These are phyloP conservation scores for Gasterosteus aculeatus DNA, from an alignment of 2,113 vertebrate genomes.

Conservation along the genomic window DNA sequence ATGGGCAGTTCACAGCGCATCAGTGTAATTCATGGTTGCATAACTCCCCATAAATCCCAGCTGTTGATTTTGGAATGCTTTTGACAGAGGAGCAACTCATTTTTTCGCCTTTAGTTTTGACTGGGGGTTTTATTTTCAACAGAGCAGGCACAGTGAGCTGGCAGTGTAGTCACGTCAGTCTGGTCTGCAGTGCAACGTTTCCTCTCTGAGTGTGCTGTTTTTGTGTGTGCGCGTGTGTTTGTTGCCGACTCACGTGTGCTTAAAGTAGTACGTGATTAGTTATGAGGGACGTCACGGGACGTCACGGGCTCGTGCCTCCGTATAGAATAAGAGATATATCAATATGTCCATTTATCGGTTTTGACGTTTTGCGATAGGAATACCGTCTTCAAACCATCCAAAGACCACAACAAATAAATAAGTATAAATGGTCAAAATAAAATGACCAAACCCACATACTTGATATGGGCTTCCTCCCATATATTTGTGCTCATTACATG, in stretches of 20 bases:
- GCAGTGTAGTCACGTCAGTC: constrained; percentile 71
- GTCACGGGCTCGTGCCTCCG: constrained; percentile 35
- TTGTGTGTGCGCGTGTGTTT: constrained; percentile 20
- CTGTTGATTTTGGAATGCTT: constrained; percentile 54
- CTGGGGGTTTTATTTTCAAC: constrained; percentile 60
- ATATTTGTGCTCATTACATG: neutral
- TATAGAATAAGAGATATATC: constrained; percentile 8
- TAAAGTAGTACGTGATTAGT: constrained; percentile 71
- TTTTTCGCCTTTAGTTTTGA: constrained; percentile 52
- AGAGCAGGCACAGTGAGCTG: constrained; percentile 57
- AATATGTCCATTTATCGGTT: neutral
- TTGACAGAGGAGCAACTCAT: constrained; percentile 35
- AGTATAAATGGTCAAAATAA: neutral
- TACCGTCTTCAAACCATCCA: neutral
- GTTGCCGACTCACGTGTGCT: constrained; percentile 60
- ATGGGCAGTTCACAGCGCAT: constrained; percentile 31
- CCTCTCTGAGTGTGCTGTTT: constrained; percentile 39
- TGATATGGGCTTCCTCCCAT: neutral
- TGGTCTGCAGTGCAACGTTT: constrained; percentile 76
- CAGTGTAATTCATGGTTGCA: constrained; percentile 36
- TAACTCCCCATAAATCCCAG: constrained; percentile 27
- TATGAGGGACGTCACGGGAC: constrained; percentile 55
- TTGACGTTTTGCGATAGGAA: neutral
- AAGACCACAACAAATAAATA: neutral
- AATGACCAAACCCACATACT: neutral